Percentiles rank a stretch among this genome's conserved stretches.
phyloP scores from a whole-genome alignment of 1,140 invertebrate species.

The Drosophila burlai region DNA sequence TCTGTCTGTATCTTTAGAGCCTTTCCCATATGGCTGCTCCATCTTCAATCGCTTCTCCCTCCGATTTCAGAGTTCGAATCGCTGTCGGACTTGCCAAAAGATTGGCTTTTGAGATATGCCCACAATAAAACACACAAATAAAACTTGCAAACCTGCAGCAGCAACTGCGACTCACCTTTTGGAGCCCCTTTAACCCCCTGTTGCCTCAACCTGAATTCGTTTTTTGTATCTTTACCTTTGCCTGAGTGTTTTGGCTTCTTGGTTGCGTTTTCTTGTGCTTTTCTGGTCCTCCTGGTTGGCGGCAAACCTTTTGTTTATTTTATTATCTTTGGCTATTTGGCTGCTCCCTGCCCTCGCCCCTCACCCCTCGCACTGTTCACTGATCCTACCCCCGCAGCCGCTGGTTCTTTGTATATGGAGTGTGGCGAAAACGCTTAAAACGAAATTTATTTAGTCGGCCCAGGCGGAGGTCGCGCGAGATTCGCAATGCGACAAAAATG shows the following conservation, averaged over 20 bases:
- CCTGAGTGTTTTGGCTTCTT: constrained; percentile 55
- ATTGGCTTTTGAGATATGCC: constrained; percentile 82
- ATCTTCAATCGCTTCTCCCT: constrained; percentile 45
- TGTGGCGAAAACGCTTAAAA: constrained; percentile 82
- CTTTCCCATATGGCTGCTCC: constrained; percentile 34
- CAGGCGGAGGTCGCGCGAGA: constrained; percentile 56
- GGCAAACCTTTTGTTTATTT: constrained; percentile 83
- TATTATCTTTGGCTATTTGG: constrained; percentile 83
- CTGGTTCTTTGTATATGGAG: constrained; percentile 74
- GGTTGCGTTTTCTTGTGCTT: constrained; percentile 61
- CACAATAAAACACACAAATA: constrained; percentile 84
- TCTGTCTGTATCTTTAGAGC: constrained; percentile 8
- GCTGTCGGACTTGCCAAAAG: constrained; percentile 68
- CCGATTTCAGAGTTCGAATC: constrained; percentile 58
- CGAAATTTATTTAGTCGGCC: constrained; percentile 81
- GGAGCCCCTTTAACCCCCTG: constrained; percentile 15
- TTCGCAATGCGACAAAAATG: constrained; percentile 83
- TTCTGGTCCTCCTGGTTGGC: constrained; percentile 38
- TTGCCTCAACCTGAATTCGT: not conserved
- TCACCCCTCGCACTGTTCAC: constrained; percentile 18
- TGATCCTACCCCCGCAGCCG: constrained; percentile 19
- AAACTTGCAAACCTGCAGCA: constrained; percentile 75
- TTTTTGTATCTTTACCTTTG: constrained; percentile 4
- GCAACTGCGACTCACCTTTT: constrained; percentile 75
- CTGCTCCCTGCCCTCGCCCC: constrained; percentile 34